phyloP scores from a whole-genome alignment of 2,797 vertebrate species.

The Oryzias sinensis region DNA sequence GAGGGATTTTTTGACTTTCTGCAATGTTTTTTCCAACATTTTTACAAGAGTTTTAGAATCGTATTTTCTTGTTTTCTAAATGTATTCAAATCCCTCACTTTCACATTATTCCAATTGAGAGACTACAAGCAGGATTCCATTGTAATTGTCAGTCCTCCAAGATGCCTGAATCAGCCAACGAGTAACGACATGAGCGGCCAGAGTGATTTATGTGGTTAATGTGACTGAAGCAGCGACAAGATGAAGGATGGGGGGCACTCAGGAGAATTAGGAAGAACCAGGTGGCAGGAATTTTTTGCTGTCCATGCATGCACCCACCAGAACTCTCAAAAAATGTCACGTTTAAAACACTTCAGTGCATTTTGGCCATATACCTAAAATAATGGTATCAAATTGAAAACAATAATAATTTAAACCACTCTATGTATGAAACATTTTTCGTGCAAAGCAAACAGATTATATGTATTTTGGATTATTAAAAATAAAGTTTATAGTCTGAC shows the following conservation, averaged over 20 bases:
- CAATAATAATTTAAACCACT: conserved; percentile 13
- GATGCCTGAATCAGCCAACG: conserved; percentile 23
- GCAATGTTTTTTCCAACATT: no score
- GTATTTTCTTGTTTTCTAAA: no score
- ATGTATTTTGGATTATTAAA: conserved; percentile 8
- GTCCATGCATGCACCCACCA: conserved; percentile 13
- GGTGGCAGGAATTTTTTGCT: conserved; percentile 31
- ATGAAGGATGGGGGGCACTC: conserved; percentile 68
- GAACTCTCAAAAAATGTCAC: background rate
- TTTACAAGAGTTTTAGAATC: no score
- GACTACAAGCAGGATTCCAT: conserved; percentile 72
- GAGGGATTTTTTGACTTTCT: no score
- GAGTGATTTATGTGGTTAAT: conserved; percentile 83
- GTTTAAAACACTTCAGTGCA: conserved; percentile 3
- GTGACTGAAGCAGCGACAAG: conserved; percentile 69
- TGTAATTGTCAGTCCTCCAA: conserved; percentile 78
- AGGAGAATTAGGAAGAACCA: conserved; percentile 48
- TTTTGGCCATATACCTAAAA: background rate
- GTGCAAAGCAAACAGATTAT: conserved; percentile 24
- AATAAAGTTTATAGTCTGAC: conserved; percentile 10
- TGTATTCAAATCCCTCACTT: no score
- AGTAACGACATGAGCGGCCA: conserved; percentile 45
- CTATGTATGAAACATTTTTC: conserved; percentile 24
- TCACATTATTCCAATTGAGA: no score
- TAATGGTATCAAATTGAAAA: conserved; percentile 8